phyloP scores from a whole-genome alignment of 2,113 vertebrate genomes.

The Panurus biarmicus region DNA sequence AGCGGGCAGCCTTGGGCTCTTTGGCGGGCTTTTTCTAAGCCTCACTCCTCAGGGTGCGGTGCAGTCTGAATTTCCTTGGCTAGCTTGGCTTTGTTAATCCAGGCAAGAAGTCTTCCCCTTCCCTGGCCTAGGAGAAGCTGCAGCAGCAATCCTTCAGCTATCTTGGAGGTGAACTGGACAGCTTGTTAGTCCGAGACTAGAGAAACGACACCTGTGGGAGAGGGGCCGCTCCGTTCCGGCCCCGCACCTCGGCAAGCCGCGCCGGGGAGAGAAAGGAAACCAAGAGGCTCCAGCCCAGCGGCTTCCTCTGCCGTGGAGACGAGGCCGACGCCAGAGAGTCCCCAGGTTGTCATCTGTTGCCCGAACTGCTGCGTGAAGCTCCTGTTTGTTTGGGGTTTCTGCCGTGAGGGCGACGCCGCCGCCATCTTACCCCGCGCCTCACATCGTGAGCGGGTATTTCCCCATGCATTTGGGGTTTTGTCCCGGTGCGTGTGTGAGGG shows the following conservation, averaged over 20 bases:
- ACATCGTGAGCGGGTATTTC: too few species aligned
- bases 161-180: not conserved
- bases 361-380: not conserved
- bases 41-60: too few species aligned
- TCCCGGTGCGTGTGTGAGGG: rapidly evolving
- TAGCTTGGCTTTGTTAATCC: not conserved
- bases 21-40: not conserved
- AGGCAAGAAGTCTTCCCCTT: not conserved
- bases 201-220: not conserved
- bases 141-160: not conserved
- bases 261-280: not conserved
- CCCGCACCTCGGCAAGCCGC: not conserved
- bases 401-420: too few species aligned
- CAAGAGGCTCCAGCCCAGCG: not conserved
- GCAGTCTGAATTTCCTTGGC: not conserved
- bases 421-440: not conserved
- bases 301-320: not conserved
- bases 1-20: too few species aligned
- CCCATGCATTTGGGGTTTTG: not conserved
- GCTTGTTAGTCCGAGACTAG: too few species aligned
- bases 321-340: too few species aligned
- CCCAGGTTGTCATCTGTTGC: not conserved
- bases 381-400: rapidly evolving
- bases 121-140: not conserved
- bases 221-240: not conserved